Conservation (phyloP, 2,113 vertebrate species). For the Caracal caracal region DNA sequence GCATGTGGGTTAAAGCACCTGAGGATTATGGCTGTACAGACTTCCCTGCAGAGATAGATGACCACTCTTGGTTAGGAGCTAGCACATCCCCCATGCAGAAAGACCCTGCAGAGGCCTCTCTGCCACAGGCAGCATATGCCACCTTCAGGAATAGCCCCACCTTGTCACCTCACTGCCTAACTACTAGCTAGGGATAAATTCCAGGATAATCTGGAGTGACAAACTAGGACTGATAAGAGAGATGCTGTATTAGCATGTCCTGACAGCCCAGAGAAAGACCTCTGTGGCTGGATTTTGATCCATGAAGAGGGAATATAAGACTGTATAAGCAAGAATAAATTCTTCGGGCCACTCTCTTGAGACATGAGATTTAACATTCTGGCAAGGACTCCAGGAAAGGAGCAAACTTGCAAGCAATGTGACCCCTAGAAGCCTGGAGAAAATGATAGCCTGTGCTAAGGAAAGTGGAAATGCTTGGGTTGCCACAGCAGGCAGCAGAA, state of each 20-base stretch:
- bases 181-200: neutral
- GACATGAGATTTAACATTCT: neutral
- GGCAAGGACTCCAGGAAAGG: neutral
- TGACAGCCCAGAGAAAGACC: neutral
- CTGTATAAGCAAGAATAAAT: neutral
- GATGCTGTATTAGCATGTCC: neutral
- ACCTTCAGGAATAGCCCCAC: neutral
- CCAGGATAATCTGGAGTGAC: neutral
- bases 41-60: neutral
- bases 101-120: neutral
- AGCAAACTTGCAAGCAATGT: neutral
- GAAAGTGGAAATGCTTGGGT: neutral
- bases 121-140: neutral
- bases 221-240: neutral
- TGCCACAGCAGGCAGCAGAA: neutral
- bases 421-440: neutral
- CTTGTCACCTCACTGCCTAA: neutral
- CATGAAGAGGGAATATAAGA: neutral
- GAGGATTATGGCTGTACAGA: neutral
- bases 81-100: neutral
- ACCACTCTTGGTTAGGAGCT: neutral
- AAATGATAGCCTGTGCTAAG: neutral
- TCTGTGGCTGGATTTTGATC: neutral
- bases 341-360: neutral
- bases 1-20: neutral